Conservation (phyloP, 2,797 vertebrate species). For the Sciaenops ocellatus region DNA sequence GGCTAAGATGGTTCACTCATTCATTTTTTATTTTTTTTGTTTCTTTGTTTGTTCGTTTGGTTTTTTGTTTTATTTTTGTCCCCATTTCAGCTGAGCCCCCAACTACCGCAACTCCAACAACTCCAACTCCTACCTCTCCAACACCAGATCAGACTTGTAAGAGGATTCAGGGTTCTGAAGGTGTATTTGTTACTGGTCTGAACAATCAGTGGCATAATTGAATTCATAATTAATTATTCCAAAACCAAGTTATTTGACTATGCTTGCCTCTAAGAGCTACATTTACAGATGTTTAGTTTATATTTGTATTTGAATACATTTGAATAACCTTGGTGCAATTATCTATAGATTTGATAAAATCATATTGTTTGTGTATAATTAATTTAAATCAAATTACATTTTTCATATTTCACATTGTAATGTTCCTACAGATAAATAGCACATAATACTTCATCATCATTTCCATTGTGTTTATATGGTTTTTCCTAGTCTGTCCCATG, state of each 20-base stretch:
- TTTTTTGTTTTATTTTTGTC: constrained; percentile 42
- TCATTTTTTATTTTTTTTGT: constrained; percentile 28
- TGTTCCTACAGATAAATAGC: not conserved
- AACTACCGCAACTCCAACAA: constrained; percentile 54
- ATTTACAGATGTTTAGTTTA: not conserved
- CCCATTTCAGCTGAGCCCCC: constrained; percentile 59
- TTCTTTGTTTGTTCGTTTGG: constrained; percentile 35
- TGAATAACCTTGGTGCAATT: not conserved
- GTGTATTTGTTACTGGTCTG: constrained; percentile 2
- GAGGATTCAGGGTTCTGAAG: constrained; percentile 38
- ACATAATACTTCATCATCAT: not conserved
- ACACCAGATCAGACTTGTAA: constrained; percentile 76
- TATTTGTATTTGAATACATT: not conserved
- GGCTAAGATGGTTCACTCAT: constrained; percentile 8
- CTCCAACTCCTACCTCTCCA: constrained; percentile 49
- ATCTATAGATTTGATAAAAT: not conserved
- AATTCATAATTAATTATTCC: not conserved
- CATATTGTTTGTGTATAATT: not conserved
- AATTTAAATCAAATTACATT: not conserved
- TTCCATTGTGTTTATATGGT: constrained; percentile 26
- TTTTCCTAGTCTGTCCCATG: constrained; percentile 79
- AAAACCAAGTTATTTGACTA: not conserved
- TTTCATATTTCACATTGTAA: not conserved
- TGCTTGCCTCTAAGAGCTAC: not conserved
- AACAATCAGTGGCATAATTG: not conserved